Conservation (phyloP, 2,888 invertebrate genomes). For the Epinotia bilunana region DNA sequence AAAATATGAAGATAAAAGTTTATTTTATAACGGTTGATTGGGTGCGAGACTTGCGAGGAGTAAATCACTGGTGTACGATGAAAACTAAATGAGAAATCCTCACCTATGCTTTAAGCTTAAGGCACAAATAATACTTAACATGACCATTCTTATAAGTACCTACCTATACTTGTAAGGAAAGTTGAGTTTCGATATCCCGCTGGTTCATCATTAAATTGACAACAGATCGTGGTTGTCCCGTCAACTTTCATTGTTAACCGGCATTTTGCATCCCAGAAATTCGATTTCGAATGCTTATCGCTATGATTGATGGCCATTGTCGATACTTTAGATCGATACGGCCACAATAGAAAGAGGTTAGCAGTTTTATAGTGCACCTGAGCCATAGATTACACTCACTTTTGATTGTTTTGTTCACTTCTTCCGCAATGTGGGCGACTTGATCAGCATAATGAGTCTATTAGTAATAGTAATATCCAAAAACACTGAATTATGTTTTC, state of each 20-base stretch:
- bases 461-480: background rate
- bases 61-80: background rate
- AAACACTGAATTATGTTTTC: too few relatives aligned
- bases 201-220: constrained; percentile 66
- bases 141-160: constrained; percentile 12
- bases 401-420: constrained; percentile 21
- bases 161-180: constrained; percentile 49
- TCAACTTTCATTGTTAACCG: constrained; percentile 74
- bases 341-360: constrained; percentile 43
- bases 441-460: background rate
- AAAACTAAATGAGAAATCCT: background rate
- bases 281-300: constrained; percentile 59
- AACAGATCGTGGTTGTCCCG: constrained; percentile 69
- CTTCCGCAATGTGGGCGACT: background rate
- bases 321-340: constrained; percentile 50
- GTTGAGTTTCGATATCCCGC: constrained; percentile 57
- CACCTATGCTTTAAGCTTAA: background rate
- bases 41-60: too few relatives aligned
- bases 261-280: constrained; percentile 66
- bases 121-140: background rate
- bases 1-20: too few relatives aligned
- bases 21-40: too few relatives aligned
- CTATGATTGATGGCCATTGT: constrained; percentile 61
- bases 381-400: constrained; percentile 19
- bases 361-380: constrained; percentile 42